A percentile compares a stretch with the other conserved stretches of the same genome.
These are phyloP conservation scores for Samia ricini DNA, from an alignment of 1,140 invertebrate genomes.

Conservation along the genomic window DNA sequence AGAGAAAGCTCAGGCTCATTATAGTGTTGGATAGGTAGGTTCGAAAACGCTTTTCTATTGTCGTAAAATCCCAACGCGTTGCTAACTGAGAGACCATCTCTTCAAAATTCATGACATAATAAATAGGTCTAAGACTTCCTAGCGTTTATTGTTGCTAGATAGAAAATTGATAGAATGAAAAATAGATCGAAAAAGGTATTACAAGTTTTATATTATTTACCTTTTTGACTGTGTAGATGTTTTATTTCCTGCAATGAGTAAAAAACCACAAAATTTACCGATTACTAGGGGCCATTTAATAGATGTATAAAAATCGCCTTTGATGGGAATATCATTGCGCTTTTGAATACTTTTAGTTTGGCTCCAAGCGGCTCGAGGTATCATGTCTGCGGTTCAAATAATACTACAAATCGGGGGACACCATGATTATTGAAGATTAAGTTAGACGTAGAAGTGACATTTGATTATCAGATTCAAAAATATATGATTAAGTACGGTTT, in stretches of 20 bases:
- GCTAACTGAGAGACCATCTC: too few species aligned
- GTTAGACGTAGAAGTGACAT: background rate
- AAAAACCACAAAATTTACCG: background rate
- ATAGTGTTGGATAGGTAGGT: too few species aligned
- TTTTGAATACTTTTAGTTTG: background rate
- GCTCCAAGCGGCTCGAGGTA: background rate
- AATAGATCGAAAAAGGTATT: too few species aligned
- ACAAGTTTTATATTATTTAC: background rate
- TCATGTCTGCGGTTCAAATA: background rate
- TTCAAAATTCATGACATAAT: too few species aligned
- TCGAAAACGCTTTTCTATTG: too few species aligned
- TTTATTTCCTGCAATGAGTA: background rate
- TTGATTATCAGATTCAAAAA: too few species aligned
- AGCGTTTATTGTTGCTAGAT: too few species aligned
- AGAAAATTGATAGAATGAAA: too few species aligned
- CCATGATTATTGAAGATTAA: background rate
- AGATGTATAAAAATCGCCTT: constrained; percentile 5
- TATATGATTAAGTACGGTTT: too few species aligned
- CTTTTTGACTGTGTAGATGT: background rate
- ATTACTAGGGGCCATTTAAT: background rate
- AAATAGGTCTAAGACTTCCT: too few species aligned
- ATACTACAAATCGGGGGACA: background rate
- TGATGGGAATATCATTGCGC: background rate
- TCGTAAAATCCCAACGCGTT: too few species aligned
- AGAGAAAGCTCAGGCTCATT: too few species aligned